Conservation (phyloP, 2,113 vertebrate genomes). For the Melanocharis versteri region DNA sequence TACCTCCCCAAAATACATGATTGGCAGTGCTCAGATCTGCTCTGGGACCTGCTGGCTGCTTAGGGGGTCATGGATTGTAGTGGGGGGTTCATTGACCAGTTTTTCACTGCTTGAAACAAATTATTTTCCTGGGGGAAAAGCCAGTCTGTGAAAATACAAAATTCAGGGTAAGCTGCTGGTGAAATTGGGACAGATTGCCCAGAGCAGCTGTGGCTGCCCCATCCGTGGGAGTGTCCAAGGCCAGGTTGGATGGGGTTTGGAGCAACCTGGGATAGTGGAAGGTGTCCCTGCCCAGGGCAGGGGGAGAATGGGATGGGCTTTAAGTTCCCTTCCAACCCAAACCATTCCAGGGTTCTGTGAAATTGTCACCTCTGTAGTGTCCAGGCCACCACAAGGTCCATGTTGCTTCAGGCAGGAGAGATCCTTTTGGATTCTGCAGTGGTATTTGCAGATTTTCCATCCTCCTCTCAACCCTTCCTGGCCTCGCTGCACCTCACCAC, state of each 20-base stretch:
- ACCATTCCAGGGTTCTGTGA: not conserved
- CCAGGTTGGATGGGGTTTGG: not conserved
- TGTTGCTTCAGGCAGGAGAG: not conserved
- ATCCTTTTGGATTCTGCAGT: not conserved
- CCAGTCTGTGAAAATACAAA: not conserved
- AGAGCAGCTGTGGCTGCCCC: not conserved
- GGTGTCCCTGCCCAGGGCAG: not conserved
- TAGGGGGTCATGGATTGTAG: accelerated
- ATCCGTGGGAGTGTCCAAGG: not conserved
- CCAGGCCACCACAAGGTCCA: not conserved
- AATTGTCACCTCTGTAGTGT: not conserved
- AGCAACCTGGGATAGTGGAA: not conserved
- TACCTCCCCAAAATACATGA: conserved; percentile 72
- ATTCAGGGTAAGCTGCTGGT: not conserved
- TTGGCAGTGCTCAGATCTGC: conserved; percentile 65
- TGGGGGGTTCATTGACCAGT: not conserved
- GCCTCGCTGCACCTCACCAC: not conserved
- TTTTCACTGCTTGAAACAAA: not conserved
- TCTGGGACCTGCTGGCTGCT: not conserved
- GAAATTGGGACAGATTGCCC: not conserved
- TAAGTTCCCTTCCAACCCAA: not conserved
- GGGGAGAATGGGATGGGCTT: not conserved
- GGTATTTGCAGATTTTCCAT: not conserved
- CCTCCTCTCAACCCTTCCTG: not conserved
- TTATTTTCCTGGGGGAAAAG: not conserved